A percentile compares a stretch with the other conserved stretches of the same genome.
These are phyloP conservation scores for Hirtodrosophila duncani DNA, from an alignment of 2,888 invertebrate species.

Conservation along the genomic window DNA sequence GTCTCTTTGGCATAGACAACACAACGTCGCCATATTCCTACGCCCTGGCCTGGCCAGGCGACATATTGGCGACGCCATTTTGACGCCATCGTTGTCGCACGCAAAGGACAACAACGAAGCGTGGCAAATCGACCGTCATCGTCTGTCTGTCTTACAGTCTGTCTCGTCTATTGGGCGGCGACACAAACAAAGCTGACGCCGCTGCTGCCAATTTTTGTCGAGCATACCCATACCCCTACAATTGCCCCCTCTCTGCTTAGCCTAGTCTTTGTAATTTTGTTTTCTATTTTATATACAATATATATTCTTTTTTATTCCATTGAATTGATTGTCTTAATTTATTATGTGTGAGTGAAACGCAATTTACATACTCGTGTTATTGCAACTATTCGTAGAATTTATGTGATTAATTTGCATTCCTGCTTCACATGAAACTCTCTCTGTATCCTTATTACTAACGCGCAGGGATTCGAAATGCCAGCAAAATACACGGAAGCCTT, in stretches of 20 bases:
- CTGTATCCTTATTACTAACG: too few species aligned
- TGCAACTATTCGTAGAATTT: constrained; percentile 46
- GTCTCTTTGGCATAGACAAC: constrained; percentile 1
- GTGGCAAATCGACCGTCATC: neutral
- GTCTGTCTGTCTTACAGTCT: constrained; percentile 11
- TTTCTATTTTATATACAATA: constrained; percentile 2
- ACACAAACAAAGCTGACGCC: constrained; percentile 50
- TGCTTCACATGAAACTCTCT: too few species aligned
- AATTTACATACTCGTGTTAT: constrained; percentile 63
- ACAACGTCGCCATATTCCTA: constrained; percentile 52
- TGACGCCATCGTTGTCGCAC: constrained; percentile 57
- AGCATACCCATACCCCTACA: neutral
- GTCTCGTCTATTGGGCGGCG: constrained; percentile 24
- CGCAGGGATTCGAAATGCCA: too few species aligned
- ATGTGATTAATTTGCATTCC: too few species aligned
- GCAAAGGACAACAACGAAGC: constrained; percentile 53
- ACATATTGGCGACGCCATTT: constrained; percentile 75
- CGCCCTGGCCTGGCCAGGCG: too few species aligned
- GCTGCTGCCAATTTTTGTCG: too few species aligned
- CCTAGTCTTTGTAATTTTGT: neutral
- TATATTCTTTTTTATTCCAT: constrained; percentile 14
- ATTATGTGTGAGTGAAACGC: constrained; percentile 62
- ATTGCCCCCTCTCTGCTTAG: neutral
- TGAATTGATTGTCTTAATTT: constrained; percentile 75
- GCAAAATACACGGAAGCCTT: too few species aligned